Percentiles rank a stretch among this genome's conserved stretches.
Conservation (phyloP, 2,797 vertebrate species). For the Molossus molossus region DNA sequence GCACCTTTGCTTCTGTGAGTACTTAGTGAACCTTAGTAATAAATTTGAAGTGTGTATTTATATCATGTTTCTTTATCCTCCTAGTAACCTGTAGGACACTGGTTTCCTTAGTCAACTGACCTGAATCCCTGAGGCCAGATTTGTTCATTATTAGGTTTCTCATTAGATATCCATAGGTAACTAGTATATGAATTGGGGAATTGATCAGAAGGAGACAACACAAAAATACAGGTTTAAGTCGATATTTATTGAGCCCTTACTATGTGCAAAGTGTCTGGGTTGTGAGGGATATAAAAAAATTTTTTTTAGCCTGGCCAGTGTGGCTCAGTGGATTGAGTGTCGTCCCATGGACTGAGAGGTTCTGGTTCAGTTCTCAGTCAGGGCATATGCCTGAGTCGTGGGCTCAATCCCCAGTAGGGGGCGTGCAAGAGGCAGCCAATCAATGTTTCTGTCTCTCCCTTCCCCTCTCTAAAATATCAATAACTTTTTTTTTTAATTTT, state of each 20-base stretch:
- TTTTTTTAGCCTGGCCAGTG: no score
- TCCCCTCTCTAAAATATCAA: no score
- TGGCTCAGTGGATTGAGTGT: no score
- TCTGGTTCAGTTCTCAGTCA: no score
- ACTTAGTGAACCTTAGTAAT: no score
- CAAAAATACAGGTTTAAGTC: not conserved
- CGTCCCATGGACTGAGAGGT: no score
- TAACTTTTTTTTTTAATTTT: not conserved
- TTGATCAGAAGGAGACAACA: not conserved
- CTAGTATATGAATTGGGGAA: not conserved
- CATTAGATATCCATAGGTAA: not conserved
- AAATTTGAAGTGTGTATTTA: fast-evolving
- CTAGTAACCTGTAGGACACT: not conserved
- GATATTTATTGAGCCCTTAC: not conserved
- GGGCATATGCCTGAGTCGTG: no score
- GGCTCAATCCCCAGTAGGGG: no score
- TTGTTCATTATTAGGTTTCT: slow-evolving; percentile 35
- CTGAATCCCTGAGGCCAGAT: not conserved
- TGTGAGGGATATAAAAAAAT: not conserved
- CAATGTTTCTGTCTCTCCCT: no score
- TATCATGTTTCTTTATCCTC: not conserved
- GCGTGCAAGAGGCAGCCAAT: no score
- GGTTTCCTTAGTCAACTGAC: not conserved
- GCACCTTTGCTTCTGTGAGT: slow-evolving; percentile 94
- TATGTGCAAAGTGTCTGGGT: not conserved